phyloP scores from a whole-genome alignment of 2,113 vertebrate genomes.

The Callaeas wilsoni region DNA sequence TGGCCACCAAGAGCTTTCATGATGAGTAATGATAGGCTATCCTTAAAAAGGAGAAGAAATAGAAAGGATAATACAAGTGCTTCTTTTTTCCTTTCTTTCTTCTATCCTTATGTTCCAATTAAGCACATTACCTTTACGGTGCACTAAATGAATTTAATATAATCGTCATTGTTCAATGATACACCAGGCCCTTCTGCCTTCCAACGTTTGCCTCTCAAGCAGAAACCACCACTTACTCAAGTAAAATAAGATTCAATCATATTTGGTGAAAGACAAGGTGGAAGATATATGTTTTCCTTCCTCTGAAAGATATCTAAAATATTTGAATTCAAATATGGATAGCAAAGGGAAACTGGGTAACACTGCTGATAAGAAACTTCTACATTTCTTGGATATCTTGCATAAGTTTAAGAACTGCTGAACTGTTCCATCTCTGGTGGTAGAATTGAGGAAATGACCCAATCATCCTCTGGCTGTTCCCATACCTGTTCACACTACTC shows the following conservation, averaged over 20 bases:
- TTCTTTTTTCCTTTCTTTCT: not conserved
- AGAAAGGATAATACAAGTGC: not conserved
- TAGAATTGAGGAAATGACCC: not conserved
- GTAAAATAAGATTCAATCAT: not conserved
- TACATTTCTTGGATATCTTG: not conserved
- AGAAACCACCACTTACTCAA: not conserved
- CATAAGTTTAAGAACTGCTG: not conserved
- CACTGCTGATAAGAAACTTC: not conserved
- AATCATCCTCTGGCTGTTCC: not conserved
- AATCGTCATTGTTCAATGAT: constrained; percentile 26
- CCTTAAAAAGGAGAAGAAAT: not conserved
- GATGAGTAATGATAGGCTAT: constrained; percentile 64
- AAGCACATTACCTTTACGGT: constrained; percentile 16
- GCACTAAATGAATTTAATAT: constrained; percentile 12
- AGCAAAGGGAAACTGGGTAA: not conserved
- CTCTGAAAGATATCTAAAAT: not conserved
- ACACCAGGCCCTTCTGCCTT: not conserved
- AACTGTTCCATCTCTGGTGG: not conserved
- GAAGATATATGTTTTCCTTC: not conserved
- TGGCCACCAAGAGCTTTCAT: constrained; percentile 61
- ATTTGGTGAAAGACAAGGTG: not conserved
- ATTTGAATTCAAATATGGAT: not conserved
- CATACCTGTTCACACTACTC: not conserved
- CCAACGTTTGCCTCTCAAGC: not conserved
- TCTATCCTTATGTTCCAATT: constrained; percentile 14